Evolutionary conservation across 2,888 invertebrate genomes (phyloP), one percentile per base, ranked within the genome.

Genomic region (Teinopalpus imperialis): DNA sequence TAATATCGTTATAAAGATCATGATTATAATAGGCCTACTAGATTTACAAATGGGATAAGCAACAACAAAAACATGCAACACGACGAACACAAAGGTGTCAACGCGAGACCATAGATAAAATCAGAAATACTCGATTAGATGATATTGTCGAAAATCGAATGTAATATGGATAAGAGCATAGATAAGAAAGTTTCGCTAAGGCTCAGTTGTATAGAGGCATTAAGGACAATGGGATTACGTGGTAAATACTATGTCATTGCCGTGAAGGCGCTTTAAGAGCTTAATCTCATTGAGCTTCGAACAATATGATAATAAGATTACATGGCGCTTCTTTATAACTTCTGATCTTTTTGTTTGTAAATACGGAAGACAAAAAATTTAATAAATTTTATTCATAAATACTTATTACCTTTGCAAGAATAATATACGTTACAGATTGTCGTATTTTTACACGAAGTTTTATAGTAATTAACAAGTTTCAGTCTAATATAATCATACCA

Each of bases 221-320:
- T 47, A 56, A 53, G 65, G 67, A 82, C 81, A 85, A 81, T 75
- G 53, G 78, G 78, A 83, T 85, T 78, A 81, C 65, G 54, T 45
- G 44, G 45, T 46, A 55, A 65, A 65, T 59, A 81, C 80, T 81
- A 81, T 70, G 58, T 73, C 63, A 69, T 59, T 63, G 63, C 60
- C 43, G 53, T 54, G 59, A 54, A 62, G 56, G 69, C 55, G 64
- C 53, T 57, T 56, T 67, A 69, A 66, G 61, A 68, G 57, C 55
- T 52, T 79, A 76, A 81, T 82, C 78, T 81, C 71, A 51, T 79
- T 79, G 45, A 69, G 56, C 61, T 61, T 59, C 58, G 62, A 63
- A 69, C 65, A 69, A 71, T 50, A 54, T 43, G 60, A 63, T 83
- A 81, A 86, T 62, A 72, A 74, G 85, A 83, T 86, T 83, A 83